Evolutionary conservation across 2,113 vertebrate genomes (phyloP).

Genomic region (Neopipo cinnamomea): DNA sequence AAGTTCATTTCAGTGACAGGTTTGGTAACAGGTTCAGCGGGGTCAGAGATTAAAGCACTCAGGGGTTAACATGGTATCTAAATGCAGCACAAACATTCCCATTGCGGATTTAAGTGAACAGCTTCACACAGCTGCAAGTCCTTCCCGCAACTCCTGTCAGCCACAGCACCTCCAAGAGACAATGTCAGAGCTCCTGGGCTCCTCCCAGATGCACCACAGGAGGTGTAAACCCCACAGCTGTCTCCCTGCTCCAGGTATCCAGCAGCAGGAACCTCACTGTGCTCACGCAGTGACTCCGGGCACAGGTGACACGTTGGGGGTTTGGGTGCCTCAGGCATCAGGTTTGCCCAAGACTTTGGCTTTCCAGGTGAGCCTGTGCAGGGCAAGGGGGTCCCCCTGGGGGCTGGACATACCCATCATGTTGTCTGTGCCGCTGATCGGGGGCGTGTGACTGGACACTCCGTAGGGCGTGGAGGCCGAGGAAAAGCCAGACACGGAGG

Average conservation of each 20-base stretch:
- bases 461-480: conserved; percentile 80
- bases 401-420: conserved; percentile 81
- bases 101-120: neutral
- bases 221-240: neutral
- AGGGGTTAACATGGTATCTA: rapidly evolving
- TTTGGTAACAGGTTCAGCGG: neutral
- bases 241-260: neutral
- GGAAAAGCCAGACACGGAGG: conserved; percentile 83
- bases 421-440: conserved; percentile 84
- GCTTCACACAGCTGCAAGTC: neutral
- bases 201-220: neutral
- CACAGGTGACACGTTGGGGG: neutral
- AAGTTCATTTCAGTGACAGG: neutral
- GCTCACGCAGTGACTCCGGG: too few species aligned
- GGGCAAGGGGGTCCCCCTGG: rapidly evolving
- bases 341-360: neutral
- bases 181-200: neutral
- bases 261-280: neutral
- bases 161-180: neutral
- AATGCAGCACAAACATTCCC: neutral
- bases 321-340: neutral
- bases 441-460: conserved; percentile 87
- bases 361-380: neutral
- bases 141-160: neutral
- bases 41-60: neutral